Evolutionary conservation across 2,113 vertebrate genomes (phyloP), one percentile per base, ranked within the genome.

Genomic region (Nyctibius bracteatus): DNA sequence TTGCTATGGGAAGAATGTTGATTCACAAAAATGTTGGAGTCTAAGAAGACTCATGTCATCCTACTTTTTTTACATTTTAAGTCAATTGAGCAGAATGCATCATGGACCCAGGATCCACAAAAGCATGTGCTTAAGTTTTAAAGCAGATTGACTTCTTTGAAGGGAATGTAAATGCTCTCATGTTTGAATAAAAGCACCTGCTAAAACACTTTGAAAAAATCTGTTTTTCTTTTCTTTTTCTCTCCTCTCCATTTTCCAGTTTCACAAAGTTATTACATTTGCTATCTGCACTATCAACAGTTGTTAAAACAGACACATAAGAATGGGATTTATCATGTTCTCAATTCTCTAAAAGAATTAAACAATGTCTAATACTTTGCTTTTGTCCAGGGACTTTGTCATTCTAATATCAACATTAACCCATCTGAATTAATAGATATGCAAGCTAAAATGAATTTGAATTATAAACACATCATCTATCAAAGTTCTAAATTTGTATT

Each of bases 361-460:
- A 86, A 78, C 24, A 85, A 33, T 67, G 22, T 0, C 0, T 52
- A 93, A 73, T 88, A 28, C 43, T 92, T 71, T 20, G 3, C 15
- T 93, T 95, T 90, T 94, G 57, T 83, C 67, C 41, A 74, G 15
- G 8, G 33, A 30, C 17, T 61, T 63, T 81, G 51, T 94, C 68
- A 88, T 91, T 84, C 44, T 93, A 30, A 58, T 92, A 91, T 91
- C 78, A 96, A 92, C 51, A 86, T 43, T 90, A 77, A 97, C 90
- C 61, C 62, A 74, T 94, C 49, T 94, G 49, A 92, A 90, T 74
- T 90, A 87, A 80, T 35, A 93, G 66, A 85, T 61, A 95, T 9
- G 24, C 7, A 85, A 95, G 35, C 37, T 88, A 65, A 95, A 81
- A 81, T 67, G 15, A 86, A 85, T 94, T 90, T 94, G 15, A 30